Evolutionary conservation across 2,888 invertebrate species (phyloP).

Genomic region (Drosophila cracens): DNA sequence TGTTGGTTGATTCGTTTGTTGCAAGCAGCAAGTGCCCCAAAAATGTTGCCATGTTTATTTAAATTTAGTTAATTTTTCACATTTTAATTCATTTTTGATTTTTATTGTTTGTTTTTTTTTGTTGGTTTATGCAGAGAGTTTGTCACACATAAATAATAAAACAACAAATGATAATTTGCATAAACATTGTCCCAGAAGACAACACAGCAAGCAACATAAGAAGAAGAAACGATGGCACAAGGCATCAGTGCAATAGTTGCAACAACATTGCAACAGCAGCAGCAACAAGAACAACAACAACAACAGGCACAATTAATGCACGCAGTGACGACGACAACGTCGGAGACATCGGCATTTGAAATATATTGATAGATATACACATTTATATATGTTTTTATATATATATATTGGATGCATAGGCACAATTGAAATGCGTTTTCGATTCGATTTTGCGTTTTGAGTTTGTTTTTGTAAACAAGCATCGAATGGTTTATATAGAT

Average conservation of each 20-base stretch:
- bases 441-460: conserved; percentile 49
- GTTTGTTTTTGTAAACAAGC: conserved; percentile 66
- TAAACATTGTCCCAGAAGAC: conserved; percentile 43
- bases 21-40: conserved; percentile 54
- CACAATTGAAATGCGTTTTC: conserved; percentile 67
- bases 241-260: conserved; percentile 44
- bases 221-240: conserved; percentile 46
- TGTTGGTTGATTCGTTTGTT: conserved; percentile 46
- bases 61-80: not conserved
- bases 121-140: conserved; percentile 34
- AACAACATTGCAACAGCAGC: conserved; percentile 27
- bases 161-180: conserved; percentile 57
- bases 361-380: conserved; percentile 33
- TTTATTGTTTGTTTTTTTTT: conserved; percentile 4
- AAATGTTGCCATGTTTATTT: conserved; percentile 25
- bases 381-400: conserved; percentile 8
- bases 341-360: conserved; percentile 55
- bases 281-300: conserved; percentile 45
- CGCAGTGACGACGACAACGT: conserved; percentile 60
- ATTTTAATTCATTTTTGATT: conserved; percentile 8
- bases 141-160: conserved; percentile 42
- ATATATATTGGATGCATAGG: conserved; percentile 43
- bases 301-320: conserved; percentile 57
- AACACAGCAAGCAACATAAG: conserved; percentile 47
- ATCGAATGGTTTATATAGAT: conserved; percentile 58